Conservation (phyloP, 2,888 invertebrate genomes). For the Invenusta paracnida region DNA sequence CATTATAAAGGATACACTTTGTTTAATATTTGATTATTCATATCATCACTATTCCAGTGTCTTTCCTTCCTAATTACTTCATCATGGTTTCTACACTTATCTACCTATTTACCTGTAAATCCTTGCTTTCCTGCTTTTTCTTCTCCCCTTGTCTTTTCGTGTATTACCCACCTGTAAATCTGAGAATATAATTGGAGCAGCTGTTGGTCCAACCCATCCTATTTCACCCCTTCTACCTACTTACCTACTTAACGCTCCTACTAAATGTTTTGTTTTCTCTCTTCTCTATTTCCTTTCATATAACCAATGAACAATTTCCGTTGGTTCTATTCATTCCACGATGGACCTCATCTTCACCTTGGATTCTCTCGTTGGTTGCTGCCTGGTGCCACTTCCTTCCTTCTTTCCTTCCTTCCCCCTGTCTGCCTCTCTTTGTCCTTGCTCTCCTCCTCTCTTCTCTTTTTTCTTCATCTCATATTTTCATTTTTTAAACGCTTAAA, state of each 20-base stretch:
- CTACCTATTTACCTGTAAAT: too few species aligned
- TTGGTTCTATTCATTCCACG: conserved; percentile 1
- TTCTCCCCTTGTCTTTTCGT: too few species aligned
- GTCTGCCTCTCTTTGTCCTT: not conserved
- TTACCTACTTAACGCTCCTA: too few species aligned
- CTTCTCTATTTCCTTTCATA: conserved; percentile 3
- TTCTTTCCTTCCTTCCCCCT: not conserved
- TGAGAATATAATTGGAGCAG: too few species aligned
- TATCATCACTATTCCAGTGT: too few species aligned
- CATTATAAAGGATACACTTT: too few species aligned
- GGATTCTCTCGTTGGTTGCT: conserved; percentile 14
- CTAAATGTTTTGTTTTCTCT: conserved; percentile 9
- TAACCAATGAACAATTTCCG: conserved; percentile 21
- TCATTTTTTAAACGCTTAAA: not conserved
- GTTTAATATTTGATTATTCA: too few species aligned
- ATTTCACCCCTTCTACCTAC: too few species aligned
- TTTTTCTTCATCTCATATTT: not conserved
- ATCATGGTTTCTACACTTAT: too few species aligned
- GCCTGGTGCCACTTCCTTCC: not conserved
- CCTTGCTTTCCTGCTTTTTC: too few species aligned
- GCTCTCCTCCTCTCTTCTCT: not conserved
- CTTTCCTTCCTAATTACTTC: too few species aligned
- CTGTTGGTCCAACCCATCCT: not conserved
- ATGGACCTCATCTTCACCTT: not conserved
- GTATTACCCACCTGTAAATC: too few species aligned